phyloP scores from a whole-genome alignment of 2,888 invertebrate species.

The Buathra laborator region DNA sequence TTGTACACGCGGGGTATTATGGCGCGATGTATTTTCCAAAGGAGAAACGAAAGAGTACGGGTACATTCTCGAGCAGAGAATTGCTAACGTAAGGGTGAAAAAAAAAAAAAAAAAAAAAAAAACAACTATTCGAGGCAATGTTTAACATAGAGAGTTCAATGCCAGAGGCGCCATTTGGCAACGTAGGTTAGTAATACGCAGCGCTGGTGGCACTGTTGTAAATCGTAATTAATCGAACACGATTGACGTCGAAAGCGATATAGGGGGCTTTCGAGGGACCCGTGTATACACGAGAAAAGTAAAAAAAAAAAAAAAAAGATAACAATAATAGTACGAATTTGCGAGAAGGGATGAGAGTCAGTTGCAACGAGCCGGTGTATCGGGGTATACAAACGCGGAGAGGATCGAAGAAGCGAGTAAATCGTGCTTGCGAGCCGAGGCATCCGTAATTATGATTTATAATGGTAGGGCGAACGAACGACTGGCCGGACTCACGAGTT shows the following conservation, averaged over 20 bases:
- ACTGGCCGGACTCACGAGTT: constrained; percentile 21
- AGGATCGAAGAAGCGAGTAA: neutral
- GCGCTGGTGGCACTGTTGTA: constrained; percentile 5
- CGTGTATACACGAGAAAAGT: neutral
- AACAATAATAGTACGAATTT: neutral
- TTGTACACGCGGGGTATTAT: constrained; percentile 52
- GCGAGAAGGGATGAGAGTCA: neutral
- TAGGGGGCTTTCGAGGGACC: neutral
- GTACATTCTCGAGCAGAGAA: constrained; percentile 27
- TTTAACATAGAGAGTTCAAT: constrained; percentile 60
- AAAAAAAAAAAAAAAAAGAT: neutral
- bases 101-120: constrained; percentile 14
- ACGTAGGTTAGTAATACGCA: neutral
- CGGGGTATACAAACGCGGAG: neutral
- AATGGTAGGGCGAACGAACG: constrained; percentile 23
- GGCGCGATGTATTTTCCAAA: constrained; percentile 26
- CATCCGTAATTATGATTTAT: constrained; percentile 43
- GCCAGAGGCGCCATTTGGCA: constrained; percentile 36
- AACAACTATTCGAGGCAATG: constrained; percentile 18
- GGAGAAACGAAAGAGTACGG: constrained; percentile 10
- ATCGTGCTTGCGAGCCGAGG: neutral
- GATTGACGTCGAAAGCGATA: neutral
- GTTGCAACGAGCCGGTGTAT: neutral
- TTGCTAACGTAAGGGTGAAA: constrained; percentile 40
- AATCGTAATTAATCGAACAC: constrained; percentile 36